A percentile compares a stretch with the other conserved stretches of the same genome.
phyloP scores from a whole-genome alignment of 2,113 vertebrate species.

The Osmerus eperlanus region DNA sequence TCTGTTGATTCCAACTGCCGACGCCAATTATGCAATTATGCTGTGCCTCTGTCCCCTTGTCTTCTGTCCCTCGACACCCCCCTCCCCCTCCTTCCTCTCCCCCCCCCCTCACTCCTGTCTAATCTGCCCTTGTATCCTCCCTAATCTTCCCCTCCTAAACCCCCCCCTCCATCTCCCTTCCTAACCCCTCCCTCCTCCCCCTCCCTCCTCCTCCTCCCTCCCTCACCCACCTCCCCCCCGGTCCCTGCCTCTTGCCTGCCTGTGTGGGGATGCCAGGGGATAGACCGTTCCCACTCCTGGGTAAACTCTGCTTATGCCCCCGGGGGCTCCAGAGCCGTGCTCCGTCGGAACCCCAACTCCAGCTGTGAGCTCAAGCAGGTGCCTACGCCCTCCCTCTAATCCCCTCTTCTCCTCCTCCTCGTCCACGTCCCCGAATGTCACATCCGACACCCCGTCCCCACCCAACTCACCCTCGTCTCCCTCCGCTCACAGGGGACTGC shows the following conservation, averaged over 20 bases:
- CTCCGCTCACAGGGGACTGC: neutral
- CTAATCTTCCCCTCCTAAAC: constrained; percentile 3
- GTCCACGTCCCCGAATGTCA: constrained; percentile 18
- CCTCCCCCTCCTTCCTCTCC: neutral
- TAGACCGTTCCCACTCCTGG: constrained; percentile 95
- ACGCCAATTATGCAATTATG: constrained; percentile 26
- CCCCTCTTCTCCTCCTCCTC: constrained; percentile 14
- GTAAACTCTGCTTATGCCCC: constrained; percentile 93
- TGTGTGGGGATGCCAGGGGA: constrained; percentile 76
- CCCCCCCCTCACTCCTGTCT: constrained; percentile 14
- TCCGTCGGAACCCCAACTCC: constrained; percentile 83
- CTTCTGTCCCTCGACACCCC: constrained; percentile 21
- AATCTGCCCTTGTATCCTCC: constrained; percentile 9
- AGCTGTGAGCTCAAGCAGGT: constrained; percentile 92
- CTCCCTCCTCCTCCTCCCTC: constrained; percentile 30
- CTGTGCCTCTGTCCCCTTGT: constrained; percentile 39
- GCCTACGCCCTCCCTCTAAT: constrained; percentile 58
- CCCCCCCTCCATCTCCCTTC: neutral
- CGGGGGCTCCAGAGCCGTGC: constrained; percentile 85
- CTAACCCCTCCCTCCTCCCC: constrained; percentile 42
- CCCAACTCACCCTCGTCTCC: neutral
- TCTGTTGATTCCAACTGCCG: constrained; percentile 35
- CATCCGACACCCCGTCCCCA: neutral
- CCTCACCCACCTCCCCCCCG: constrained; percentile 27
- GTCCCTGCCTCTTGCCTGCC: constrained; percentile 42